Conservation (phyloP, 2,113 vertebrate species). For the Melanotaenia duboulayi region DNA sequence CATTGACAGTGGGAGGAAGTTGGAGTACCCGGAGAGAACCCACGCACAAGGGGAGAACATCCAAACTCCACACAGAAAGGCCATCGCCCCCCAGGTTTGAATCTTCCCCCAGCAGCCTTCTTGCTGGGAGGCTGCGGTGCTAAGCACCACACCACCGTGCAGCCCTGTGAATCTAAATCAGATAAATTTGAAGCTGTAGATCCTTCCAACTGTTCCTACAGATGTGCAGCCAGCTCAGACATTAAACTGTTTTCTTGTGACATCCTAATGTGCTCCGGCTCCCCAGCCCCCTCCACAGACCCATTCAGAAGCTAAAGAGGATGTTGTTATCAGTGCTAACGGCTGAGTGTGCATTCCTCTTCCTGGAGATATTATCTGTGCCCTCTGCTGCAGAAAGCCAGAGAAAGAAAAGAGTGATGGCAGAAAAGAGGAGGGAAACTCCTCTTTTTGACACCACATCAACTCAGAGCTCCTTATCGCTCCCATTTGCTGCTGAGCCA, state of each 20-base stretch:
- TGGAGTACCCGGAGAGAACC: too few relatives aligned
- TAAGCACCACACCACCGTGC: too few relatives aligned
- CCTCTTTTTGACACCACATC: slow-evolving; percentile 74
- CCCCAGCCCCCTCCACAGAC: not conserved
- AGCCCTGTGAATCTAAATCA: too few relatives aligned
- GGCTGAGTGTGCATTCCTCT: slow-evolving; percentile 76
- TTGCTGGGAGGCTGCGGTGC: too few relatives aligned
- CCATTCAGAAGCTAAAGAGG: slow-evolving; percentile 67
- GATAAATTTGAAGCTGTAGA: too few relatives aligned
- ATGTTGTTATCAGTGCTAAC: slow-evolving; percentile 77
- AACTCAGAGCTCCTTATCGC: slow-evolving; percentile 81
- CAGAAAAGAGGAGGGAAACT: slow-evolving; percentile 52
- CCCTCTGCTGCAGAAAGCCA: slow-evolving; percentile 51
- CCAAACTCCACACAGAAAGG: too few relatives aligned
- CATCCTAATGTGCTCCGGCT: slow-evolving; percentile 50
- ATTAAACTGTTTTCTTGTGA: slow-evolving; percentile 48
- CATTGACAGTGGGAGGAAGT: too few relatives aligned
- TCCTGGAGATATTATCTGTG: slow-evolving; percentile 65
- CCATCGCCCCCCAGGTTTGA: too few relatives aligned
- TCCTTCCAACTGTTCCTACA: too few relatives aligned
- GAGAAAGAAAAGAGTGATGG: slow-evolving; percentile 60
- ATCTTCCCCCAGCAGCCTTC: too few relatives aligned
- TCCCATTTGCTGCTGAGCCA: slow-evolving; percentile 84
- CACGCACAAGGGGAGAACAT: too few relatives aligned
- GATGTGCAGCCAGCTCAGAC: slow-evolving; percentile 2